Base-by-base conservation (phyloP, 2,888 invertebrate genomes). In the Melanargia galathea region DNA sequence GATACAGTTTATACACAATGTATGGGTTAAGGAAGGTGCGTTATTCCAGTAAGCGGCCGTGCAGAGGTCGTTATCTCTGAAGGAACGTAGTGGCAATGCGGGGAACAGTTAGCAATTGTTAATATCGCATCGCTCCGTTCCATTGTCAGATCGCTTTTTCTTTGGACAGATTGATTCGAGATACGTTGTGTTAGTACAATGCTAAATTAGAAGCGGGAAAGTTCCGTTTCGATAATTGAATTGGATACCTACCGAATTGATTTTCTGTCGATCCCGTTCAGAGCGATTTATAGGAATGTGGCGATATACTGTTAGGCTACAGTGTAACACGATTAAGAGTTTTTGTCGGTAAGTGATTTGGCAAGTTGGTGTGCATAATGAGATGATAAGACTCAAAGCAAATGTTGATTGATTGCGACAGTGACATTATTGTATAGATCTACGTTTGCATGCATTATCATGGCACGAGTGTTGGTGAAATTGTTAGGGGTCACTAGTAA, bases 51-150 rank as follows among this genome's bases (percentile, higher is more conserved):
- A 51, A 65, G 49, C 35, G 52, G 35, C 51, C 13, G 30, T n/a
- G 11, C n/a, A 35, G 51, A 59, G 59, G 59, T 63, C 52, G 63
- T 65, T 65, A 67, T 59, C 63, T 60, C 45, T 58, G 20, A 58
- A 65, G 68, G 72, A 75, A 74, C 75, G 72, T 75, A 75, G 76
- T 78, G 78, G 77, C 78, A 78, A 75, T 75, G 70, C 72, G 65
- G 76, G 74, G 75, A 83, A 87, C 89, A 86, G 88, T 87, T 88
- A 87, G 73, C 80, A 79, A 87, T 86, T 86, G 86, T 87, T 85
- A 80, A 76, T 82, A 83, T 79, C 77, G 77, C 78, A 82, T 80
- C 77, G 76, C 80, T 74, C 80, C 75, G 83, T 84, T 86, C 86
- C 80, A 82, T 84, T 84, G 83, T 84, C 80, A 82, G 80, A 78